Evolutionary conservation across 2,797 vertebrate genomes (phyloP).

Genomic region (Chlorospingus flavigularis): DNA sequence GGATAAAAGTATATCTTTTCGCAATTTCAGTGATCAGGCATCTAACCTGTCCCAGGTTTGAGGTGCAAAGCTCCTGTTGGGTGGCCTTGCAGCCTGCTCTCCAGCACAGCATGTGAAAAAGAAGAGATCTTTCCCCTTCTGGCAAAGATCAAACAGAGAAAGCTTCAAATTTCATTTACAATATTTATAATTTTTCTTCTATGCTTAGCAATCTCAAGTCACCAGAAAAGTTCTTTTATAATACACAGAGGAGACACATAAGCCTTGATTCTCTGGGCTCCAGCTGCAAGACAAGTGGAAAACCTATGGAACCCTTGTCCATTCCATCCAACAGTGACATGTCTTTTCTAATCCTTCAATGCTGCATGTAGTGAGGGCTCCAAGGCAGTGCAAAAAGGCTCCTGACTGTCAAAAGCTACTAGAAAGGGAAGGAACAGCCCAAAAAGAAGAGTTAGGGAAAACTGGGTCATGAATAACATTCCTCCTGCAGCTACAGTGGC

Average conservation of each 20-base stretch:
- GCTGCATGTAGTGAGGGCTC: rapidly evolving
- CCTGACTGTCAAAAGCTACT: not conserved
- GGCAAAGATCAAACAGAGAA: not conserved
- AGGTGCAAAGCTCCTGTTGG: not conserved
- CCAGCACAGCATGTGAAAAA: not conserved
- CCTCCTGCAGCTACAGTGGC: not conserved
- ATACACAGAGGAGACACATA: rapidly evolving
- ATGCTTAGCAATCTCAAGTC: not conserved
- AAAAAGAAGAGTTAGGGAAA: not conserved
- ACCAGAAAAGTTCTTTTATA: not conserved
- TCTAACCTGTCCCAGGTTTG: not conserved
- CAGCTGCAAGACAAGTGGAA: not conserved
- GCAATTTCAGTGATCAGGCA: not conserved
- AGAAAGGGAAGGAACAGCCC: not conserved
- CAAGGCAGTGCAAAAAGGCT: not conserved
- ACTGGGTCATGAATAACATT: not conserved
- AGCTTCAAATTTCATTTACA: not conserved
- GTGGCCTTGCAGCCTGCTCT: not conserved
- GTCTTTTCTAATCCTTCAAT: not conserved
- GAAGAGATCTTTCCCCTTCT: not conserved
- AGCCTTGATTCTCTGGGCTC: not conserved
- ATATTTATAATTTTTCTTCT: not conserved
- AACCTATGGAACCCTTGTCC: not conserved
- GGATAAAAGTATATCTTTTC: not conserved
- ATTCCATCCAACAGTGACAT: not conserved